Evolutionary conservation across 1,140 invertebrate species (phyloP), one percentile per base, ranked within the genome.

Genomic region (Cephus cinctus): DNA sequence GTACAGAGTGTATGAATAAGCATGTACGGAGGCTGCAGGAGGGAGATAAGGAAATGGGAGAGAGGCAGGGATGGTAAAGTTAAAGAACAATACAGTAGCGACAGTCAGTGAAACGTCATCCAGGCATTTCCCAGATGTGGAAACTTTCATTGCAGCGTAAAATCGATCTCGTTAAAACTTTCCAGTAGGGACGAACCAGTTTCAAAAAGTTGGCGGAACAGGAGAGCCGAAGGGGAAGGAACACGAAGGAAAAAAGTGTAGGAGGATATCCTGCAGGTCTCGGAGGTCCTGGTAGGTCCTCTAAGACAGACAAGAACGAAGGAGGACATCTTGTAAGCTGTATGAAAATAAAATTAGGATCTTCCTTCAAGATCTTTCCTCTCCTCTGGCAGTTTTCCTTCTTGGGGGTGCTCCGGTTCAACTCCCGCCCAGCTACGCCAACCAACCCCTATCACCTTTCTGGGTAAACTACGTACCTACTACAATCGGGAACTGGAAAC

Each of bases 131-230:
- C 40, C 43, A 44, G 43, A 51, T 47, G 50, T 47, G 36, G 34
- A 52, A 49, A 53, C 25, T 48, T 53, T 53, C 23, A 36, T 53
- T 41, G 15, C 23, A 31, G 35, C 47, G 52, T 49, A 54, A 64
- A 62, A 55, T 62, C 53, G 54, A 61, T 56, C 53, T 51, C 43
- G 59, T 55, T 56, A 56, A 51, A 65, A 64, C 51, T 65, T 65
- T 59, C 32, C 43, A 39, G 43, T 40, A 39, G 31, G 36, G 34
- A 50, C 34, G 30, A 44, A 50, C 49, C 57, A 60, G 55, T 62
- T 64, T 62, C 45, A 38, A 39, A 56, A 59, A 57, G 19, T 57
- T 47, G 52, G 3, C 38, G 36, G 35, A 43, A 38, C 48, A 36
- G 16, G 15, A 11, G 15, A 12, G 25, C 25, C 6, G n/a, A 14